Base-by-base conservation (phyloP, 2,888 invertebrate species). In the Elmis aenea region DNA sequence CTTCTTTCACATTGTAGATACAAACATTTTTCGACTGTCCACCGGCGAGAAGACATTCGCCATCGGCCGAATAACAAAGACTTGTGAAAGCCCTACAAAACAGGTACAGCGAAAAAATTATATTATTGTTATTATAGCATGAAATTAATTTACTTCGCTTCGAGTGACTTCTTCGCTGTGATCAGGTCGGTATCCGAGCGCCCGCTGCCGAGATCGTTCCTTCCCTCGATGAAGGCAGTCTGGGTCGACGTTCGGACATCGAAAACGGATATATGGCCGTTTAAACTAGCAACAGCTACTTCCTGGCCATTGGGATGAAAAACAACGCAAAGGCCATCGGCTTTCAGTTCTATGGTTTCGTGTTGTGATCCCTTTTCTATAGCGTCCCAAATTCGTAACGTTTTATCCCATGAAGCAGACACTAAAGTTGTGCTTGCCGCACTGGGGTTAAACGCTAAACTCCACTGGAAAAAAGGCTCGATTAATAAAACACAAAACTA, bases 21-120 rank as follows among this genome's bases (percentile, higher is more conserved):
- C 97, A 99, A 26, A 99, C 85, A 65, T 88, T 83, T 64, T 94
- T 91, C 0, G 95, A 93, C 58, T 88, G 86, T 0, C 99, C 99
- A 3, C 83, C 99, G 10, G 93, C 95, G 18, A 99, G 67, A 3
- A 99, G 69, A 56, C 82, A 88, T 32, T 80, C 75, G 0, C 97
- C 97, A 71, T 99, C 95, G 0, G 95, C 89, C 0, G 95, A 88
- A 63, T 95, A 99, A 56, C 90, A 88, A 33, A 99, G 71, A 2
- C 87, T 83, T 2, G 86, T 87, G 66, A 97, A 99, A 0, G 88
- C 84, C 64, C 94, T 95, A 68, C 13, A 73, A 70, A 51, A n/a
- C n/a, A n/a, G n/a, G n/a, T n/a, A n/a, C n/a, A n/a, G n/a, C 26
- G 20, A 31, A 26, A 23, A 15, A 29, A 16, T 21, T 14, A n/a